Percentiles rank a stretch among this genome's conserved stretches.
These are phyloP conservation scores for Actinemys pallida DNA, from an alignment of 2,113 vertebrate species.

Conservation along the genomic window DNA sequence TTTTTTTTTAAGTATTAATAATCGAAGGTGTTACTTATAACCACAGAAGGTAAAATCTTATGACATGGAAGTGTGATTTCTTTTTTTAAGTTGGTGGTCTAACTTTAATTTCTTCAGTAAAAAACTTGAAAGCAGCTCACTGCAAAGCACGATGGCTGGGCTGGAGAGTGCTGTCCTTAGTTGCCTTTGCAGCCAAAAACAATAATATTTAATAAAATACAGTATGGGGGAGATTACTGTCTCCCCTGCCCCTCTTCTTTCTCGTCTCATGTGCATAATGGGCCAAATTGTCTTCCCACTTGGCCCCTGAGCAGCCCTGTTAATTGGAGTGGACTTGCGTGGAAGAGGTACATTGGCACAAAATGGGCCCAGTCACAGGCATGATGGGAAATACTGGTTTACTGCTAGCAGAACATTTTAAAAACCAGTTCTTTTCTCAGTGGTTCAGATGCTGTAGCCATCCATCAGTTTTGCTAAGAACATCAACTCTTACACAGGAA, in stretches of 20 bases:
- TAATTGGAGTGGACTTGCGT: background rate
- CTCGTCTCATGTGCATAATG: background rate
- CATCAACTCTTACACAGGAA: slow-evolving; percentile 78
- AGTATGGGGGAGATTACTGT: background rate
- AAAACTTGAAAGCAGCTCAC: background rate
- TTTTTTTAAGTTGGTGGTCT: background rate
- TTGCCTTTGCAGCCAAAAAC: fast-evolving
- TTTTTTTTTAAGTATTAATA: background rate
- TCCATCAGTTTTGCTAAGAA: slow-evolving; percentile 69
- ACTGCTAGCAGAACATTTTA: background rate
- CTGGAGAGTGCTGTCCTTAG: background rate
- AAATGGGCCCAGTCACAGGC: fast-evolving
- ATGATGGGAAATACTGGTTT: slow-evolving; percentile 38
- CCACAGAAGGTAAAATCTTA: background rate
- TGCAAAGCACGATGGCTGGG: fast-evolving
- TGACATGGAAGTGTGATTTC: background rate
- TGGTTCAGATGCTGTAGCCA: slow-evolving; percentile 57
- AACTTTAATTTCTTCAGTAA: background rate
- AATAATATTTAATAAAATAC: background rate
- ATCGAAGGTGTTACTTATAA: background rate
- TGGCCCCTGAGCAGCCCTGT: background rate
- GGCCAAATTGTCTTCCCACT: background rate
- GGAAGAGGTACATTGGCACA: background rate
- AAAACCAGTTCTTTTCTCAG: slow-evolving; percentile 24
- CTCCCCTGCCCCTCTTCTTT: background rate